Evolutionary conservation across 2,888 invertebrate species (phyloP).

Genomic region (Stenodera caucasica): DNA sequence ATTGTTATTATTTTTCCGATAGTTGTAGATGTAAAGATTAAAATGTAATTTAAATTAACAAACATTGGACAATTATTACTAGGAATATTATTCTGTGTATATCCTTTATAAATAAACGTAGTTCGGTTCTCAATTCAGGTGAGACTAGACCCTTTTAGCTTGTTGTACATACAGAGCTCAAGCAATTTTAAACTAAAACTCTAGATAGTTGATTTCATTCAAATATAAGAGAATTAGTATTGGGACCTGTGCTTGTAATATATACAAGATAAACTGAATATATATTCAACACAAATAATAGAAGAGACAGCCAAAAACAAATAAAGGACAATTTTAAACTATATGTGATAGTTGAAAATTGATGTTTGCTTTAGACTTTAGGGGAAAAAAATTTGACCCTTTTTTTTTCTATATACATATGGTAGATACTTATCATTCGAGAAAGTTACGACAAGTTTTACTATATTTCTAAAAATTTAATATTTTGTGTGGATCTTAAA

Average conservation of each 20-base stretch:
- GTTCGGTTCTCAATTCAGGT: neutral
- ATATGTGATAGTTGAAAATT: too few species aligned
- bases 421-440: too few species aligned
- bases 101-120: neutral
- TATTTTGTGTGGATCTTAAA: neutral
- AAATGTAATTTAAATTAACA: neutral
- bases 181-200: neutral
- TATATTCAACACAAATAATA: neutral
- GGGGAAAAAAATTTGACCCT: neutral
- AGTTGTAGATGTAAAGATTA: neutral
- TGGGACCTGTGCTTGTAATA: neutral
- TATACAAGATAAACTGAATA: neutral
- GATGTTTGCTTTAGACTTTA: too few species aligned
- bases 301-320: neutral
- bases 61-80: neutral
- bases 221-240: neutral
- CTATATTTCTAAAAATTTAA: constrained; percentile 2
- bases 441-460: neutral
- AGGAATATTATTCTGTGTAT: neutral
- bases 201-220: neutral
- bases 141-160: neutral
- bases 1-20: neutral
- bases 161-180: neutral
- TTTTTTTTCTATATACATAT: too few species aligned
- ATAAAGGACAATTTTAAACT: too few species aligned